Evolutionary conservation across 2,113 vertebrate species (phyloP), one percentile per base, ranked within the genome.

Genomic region (Orthonyx spaldingii): DNA sequence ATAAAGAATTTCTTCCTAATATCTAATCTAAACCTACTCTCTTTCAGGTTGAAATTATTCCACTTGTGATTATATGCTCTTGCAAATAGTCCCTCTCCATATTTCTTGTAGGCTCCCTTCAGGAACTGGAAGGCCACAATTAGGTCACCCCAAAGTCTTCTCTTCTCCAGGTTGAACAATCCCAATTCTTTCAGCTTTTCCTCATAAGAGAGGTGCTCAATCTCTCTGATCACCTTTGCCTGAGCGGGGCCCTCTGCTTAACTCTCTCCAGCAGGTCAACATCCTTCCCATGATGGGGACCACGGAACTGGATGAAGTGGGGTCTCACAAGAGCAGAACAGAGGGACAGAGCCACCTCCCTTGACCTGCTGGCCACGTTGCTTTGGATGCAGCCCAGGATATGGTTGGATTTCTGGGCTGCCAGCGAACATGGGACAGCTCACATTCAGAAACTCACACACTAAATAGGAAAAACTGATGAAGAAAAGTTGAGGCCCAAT

Each of bases 141-240:
- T 6, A 33, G 23, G 27, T 66, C 21, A 33, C 37, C 8, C 23
- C 32, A 65, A 65, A 74, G 37, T 27, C 27, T 71, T 32, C 30
- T 81, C 8, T 59, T 57, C 23, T 52, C 68, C 59, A 17, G 7
- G 33, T 1, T 52, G 68, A 74, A 16, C 37, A 65, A 59, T 23
- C 18, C 27, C 2, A 59, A 14, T 50, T 65, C 27, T 23, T 11
- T 11, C 52, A 59, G 68, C 16, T 18, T 74, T 44, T 66, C 19
- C 33, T 52, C 27, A 11, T 1, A 59, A 59, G 19, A 59, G 30
- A 63, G 9, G 16, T 41, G n/a, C 20, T 32, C 68, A 12, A 13
- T 37, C 7, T 7, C 21, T 50, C 18, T 27, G 10, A 19, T 80
- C 0, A 0, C 28, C 21, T 18, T 64, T 13, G n/a, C n/a, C n/a